Conservation (phyloP, 2,888 invertebrate species). For the Acleris sparsana region DNA sequence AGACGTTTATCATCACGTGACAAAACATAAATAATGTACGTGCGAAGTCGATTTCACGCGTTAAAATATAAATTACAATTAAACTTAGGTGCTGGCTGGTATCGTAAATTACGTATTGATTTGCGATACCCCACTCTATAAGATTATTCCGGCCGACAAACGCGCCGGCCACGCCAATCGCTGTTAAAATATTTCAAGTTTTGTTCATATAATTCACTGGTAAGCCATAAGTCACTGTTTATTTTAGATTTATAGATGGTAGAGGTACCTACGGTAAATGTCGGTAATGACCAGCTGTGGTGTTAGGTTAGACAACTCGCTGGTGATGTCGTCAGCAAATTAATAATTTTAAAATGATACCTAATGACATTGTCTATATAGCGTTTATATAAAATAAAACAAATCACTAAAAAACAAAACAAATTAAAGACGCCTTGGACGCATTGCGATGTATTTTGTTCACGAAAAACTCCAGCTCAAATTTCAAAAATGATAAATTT, state of each 20-base stretch:
- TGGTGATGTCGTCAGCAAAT: no score
- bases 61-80: conserved; percentile 45
- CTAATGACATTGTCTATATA: no score
- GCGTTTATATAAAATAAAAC: no score
- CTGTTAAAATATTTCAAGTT: conserved; percentile 36
- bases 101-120: conserved; percentile 44
- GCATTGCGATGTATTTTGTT: no score
- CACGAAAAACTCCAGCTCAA: no score
- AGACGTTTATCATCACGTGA: conserved; percentile 2
- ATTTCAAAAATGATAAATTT: no score
- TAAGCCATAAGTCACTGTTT: conserved; percentile 50
- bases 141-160: conserved; percentile 38
- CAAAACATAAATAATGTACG: conserved; percentile 18
- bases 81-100: conserved; percentile 41
- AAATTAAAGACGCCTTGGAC: no score
- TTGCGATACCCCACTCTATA: conserved; percentile 41
- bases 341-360: no score
- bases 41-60: conserved; percentile 39
- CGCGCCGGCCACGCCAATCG: conserved; percentile 33
- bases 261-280: conserved; percentile 43
- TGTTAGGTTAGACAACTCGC: no score
- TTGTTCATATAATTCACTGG: conserved; percentile 44
- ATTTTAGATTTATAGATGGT: conserved; percentile 52
- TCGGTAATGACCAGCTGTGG: conserved; percentile 44
- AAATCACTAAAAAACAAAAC: no score